Evolutionary conservation across 2,797 vertebrate species (phyloP).

Genomic region (Tinamus major): DNA sequence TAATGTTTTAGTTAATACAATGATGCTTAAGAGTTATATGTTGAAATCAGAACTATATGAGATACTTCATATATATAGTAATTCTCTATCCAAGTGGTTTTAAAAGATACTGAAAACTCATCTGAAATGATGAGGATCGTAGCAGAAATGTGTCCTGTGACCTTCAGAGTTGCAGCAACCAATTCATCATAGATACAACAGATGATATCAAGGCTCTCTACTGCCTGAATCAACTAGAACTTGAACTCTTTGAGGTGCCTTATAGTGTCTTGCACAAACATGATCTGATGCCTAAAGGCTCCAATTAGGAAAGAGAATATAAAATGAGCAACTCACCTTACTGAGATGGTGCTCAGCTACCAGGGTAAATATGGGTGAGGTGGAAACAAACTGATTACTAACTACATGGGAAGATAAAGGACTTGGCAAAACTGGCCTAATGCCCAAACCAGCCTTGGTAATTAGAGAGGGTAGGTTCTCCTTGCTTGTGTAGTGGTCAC

Average conservation of each 20-base stretch:
- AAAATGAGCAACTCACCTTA: slow-evolving; percentile 37
- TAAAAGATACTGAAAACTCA: slow-evolving; percentile 14
- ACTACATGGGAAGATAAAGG: slow-evolving; percentile 61
- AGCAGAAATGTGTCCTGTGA: not conserved
- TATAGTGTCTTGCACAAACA: slow-evolving; percentile 35
- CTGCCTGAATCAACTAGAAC: not conserved
- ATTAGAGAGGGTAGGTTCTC: slow-evolving; percentile 49
- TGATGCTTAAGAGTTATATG: not conserved
- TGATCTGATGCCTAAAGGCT: slow-evolving; percentile 40
- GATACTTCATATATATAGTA: not conserved
- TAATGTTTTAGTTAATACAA: not conserved
- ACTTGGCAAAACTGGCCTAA: slow-evolving; percentile 34
- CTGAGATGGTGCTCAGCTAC: slow-evolving; percentile 44
- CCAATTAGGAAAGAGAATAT: slow-evolving; percentile 48
- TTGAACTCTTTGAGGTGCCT: slow-evolving; percentile 33
- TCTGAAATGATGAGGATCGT: not conserved
- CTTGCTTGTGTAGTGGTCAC: slow-evolving; percentile 61
- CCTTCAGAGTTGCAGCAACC: not conserved
- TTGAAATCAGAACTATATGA: not conserved
- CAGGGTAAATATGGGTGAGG: slow-evolving; percentile 49
- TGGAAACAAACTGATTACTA: slow-evolving; percentile 56
- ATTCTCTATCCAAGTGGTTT: not conserved
- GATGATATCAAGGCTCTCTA: not conserved
- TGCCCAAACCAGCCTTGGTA: slow-evolving; percentile 25
- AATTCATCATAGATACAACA: not conserved